Percentiles rank a stretch among this genome's conserved stretches.
Evolutionary conservation across 2,113 vertebrate genomes (phyloP).

Genomic region (Aspidoscelis tigris): DNA sequence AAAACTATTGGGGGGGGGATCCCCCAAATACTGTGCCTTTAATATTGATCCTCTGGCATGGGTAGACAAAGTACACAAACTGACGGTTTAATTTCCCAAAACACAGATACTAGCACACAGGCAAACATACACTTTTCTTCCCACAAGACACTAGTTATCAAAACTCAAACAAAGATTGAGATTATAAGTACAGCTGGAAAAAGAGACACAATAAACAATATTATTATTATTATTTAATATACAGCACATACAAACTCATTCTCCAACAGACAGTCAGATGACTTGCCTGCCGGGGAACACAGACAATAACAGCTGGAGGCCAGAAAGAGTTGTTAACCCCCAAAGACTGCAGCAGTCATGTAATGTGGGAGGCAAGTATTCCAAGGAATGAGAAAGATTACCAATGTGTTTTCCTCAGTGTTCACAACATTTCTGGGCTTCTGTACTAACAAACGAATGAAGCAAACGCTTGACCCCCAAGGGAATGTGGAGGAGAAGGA

Average conservation of each 20-base stretch:
- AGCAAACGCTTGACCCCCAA: not conserved
- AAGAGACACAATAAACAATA: conserved; percentile 51
- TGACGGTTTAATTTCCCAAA: conserved; percentile 45
- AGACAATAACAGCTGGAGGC: conserved; percentile 49
- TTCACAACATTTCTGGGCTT: not conserved
- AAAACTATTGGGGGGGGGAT: not conserved
- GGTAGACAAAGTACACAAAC: conserved; percentile 45
- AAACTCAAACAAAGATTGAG: conserved; percentile 58
- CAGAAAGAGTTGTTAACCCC: conserved; percentile 51
- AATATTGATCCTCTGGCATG: conserved; percentile 32
- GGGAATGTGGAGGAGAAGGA: not conserved
- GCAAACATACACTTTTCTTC: conserved; percentile 53
- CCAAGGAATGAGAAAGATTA: conserved; percentile 22
- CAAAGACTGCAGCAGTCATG: not conserved
- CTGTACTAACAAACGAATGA: not conserved
- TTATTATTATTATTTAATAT: conserved; percentile 33
- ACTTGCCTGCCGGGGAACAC: conserved; percentile 38
- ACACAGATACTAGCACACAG: conserved; percentile 52
- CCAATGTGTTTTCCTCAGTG: conserved; percentile 41
- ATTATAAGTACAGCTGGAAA: conserved; percentile 58
- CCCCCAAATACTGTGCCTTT: conserved; percentile 27
- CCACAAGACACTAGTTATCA: conserved; percentile 53
- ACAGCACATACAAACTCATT: conserved; percentile 42
- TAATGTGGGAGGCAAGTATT: conserved; percentile 25
- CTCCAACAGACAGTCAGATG: conserved; percentile 45